These are phyloP conservation scores for Euleptes europaea DNA, from an alignment of 2,113 vertebrate genomes.

Conservation along the genomic window DNA sequence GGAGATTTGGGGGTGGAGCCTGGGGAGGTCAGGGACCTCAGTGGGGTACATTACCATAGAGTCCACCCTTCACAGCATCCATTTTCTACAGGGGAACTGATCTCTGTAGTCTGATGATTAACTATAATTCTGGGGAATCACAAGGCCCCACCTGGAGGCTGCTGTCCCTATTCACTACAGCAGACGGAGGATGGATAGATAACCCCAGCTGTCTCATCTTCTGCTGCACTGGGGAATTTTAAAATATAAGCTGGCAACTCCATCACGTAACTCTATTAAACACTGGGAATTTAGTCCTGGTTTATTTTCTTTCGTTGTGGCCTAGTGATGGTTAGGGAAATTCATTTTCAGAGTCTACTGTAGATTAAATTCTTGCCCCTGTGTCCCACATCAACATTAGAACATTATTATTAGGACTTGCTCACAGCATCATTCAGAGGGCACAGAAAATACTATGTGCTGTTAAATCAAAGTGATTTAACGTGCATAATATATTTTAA, in stretches of 20 bases:
- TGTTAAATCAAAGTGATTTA: not conserved
- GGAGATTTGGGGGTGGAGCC: no score
- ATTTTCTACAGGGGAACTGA: no score
- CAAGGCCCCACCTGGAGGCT: no score
- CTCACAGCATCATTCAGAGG: conserved; percentile 2
- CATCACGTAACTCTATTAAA: not conserved
- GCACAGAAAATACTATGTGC: not conserved
- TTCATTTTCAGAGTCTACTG: not conserved
- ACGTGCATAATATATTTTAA: not conserved
- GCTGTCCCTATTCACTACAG: not conserved
- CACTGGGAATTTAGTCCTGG: not conserved
- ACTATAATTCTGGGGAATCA: no score
- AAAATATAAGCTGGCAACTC: not conserved
- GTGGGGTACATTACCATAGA: no score
- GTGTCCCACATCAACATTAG: not conserved
- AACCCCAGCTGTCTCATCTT: not conserved
- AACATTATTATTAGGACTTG: not conserved
- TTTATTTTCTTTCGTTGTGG: not conserved
- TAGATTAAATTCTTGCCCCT: not conserved
- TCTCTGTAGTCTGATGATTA: no score
- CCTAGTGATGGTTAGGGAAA: not conserved
- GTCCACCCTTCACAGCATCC: no score
- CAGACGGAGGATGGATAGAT: not conserved
- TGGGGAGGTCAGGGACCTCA: no score
- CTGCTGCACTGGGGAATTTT: not conserved